Evolutionary conservation across 1,140 invertebrate genomes (phyloP), one percentile per base, ranked within the genome.

Genomic region (Drosophila sp.): DNA sequence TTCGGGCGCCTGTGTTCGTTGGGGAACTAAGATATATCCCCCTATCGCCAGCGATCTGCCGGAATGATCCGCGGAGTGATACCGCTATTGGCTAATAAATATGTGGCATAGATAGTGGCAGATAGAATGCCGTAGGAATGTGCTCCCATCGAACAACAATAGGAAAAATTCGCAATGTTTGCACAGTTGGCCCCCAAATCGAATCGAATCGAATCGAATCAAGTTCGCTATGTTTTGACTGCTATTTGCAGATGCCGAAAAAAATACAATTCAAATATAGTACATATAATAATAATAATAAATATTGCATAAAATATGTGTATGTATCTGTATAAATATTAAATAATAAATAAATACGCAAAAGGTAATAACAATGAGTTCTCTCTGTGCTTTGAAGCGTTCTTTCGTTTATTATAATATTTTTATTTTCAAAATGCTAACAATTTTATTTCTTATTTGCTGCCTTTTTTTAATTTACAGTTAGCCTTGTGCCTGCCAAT

Each of bases 151-250:
- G 2, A 62, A 38, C 21, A 13, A 13, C 36, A 38, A 13, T n/a
- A 38, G 6, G 4, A 4, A 13, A n/a, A 45, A 43, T n/a, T 27
- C 38, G 53, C 32, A 76, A 50, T 89, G 76, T 89, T 89, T 89
- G 78, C 83, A 89, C 83, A 89, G 84, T 89, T 89, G 81, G 72
- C 57, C 59, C n/a, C n/a, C n/a, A n/a, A n/a, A n/a, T n/a, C n/a
- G n/a, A n/a, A n/a, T n/a, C n/a, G n/a, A n/a, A n/a, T n/a, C 59
- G 63, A 58, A 72, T 59, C 59, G 63, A 69, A 72, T 38, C 51
- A 53, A 72, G 53, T 34, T 80, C 48, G 74, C 58, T 87, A 75
- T 58, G 34, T 76, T 78, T 82, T 69, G 38, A n/a, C 58, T 63
- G 29, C 59, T 48, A 32, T 65, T 72, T 61, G 41, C 69, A 48